phyloP scores from a whole-genome alignment of 1,140 invertebrate genomes.

The Popillia japonica region DNA sequence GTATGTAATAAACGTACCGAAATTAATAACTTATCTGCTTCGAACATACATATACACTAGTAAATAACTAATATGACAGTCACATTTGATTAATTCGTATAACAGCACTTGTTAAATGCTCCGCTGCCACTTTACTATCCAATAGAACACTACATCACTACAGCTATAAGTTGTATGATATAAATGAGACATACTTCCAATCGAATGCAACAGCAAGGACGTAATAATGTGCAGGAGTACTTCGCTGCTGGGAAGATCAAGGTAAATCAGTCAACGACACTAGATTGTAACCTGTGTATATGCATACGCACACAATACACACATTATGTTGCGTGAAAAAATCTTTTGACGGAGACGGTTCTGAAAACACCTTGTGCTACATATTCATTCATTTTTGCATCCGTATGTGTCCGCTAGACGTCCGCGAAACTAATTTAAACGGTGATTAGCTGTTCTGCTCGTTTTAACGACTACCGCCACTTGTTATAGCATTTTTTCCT shows the following conservation, averaged over 20 bases:
- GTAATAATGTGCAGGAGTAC: constrained; percentile 11
- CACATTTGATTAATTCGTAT: background rate
- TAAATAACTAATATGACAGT: constrained; percentile 2
- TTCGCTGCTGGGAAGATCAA: constrained; percentile 21
- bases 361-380: constrained; percentile 22
- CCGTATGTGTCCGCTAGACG: background rate
- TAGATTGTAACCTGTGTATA: background rate
- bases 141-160: constrained; percentile 18
- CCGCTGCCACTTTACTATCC: background rate
- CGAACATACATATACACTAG: constrained; percentile 18
- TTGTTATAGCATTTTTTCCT: constrained; percentile 5
- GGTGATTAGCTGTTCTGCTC: background rate
- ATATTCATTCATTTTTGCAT: constrained; percentile 30
- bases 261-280: constrained; percentile 28
- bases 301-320: background rate
- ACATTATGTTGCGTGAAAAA: background rate
- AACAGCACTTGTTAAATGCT: constrained; percentile 1
- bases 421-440: constrained; percentile 15
- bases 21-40: too few species aligned
- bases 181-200: constrained; percentile 19
- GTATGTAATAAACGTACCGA: too few species aligned
- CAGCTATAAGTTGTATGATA: background rate
- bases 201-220: constrained; percentile 26
- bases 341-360: background rate
- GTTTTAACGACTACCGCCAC: constrained; percentile 3